Percentiles rank a stretch among this genome's conserved stretches.
Evolutionary conservation across 2,888 invertebrate species (phyloP).

Genomic region (Acrocera orbiculus): DNA sequence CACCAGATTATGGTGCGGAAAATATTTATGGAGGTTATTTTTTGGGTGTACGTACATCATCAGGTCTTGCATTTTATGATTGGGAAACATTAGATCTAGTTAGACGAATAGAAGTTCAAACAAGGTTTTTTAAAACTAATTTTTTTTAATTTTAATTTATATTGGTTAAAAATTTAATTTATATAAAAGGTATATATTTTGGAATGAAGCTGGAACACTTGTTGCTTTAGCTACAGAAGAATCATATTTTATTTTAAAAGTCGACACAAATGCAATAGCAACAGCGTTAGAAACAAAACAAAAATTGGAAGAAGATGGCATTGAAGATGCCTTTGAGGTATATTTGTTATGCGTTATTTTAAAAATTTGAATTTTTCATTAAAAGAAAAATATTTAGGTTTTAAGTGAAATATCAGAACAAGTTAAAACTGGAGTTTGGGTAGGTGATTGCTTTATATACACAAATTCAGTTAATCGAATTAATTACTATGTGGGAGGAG

Average conservation of each 20-base stretch:
- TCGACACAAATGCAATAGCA: slow-evolving; percentile 67
- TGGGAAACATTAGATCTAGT: slow-evolving; percentile 90
- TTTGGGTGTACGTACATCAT: slow-evolving; percentile 79
- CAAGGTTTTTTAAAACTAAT: slow-evolving; percentile 27
- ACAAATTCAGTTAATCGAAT: slow-evolving; percentile 94
- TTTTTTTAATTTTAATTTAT: slow-evolving; percentile 7
- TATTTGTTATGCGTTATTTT: slow-evolving; percentile 10
- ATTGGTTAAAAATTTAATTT: slow-evolving; percentile 2
- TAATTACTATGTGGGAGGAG: slow-evolving; percentile 98
- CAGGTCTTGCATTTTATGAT: slow-evolving; percentile 89
- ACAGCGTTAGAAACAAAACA: slow-evolving; percentile 58
- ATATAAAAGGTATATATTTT: slow-evolving; percentile 59
- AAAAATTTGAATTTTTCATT: too few species aligned
- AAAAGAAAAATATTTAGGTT: slow-evolving; percentile 34
- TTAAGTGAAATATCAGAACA: slow-evolving; percentile 76
- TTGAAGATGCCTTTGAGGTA: slow-evolving; percentile 93
- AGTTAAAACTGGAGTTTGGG: slow-evolving; percentile 91
- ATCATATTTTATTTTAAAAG: slow-evolving; percentile 83
- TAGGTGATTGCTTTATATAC: slow-evolving; percentile 99
- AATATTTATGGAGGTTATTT: slow-evolving; percentile 87
- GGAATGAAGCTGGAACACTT: slow-evolving; percentile 90
- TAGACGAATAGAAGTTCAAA: slow-evolving; percentile 92
- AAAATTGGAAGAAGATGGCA: slow-evolving; percentile 71
- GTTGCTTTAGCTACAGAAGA: slow-evolving; percentile 92
- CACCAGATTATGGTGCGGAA: slow-evolving; percentile 93